Base-by-base conservation (phyloP, 1,140 invertebrate species). In the Penaeus vannamei region DNA sequence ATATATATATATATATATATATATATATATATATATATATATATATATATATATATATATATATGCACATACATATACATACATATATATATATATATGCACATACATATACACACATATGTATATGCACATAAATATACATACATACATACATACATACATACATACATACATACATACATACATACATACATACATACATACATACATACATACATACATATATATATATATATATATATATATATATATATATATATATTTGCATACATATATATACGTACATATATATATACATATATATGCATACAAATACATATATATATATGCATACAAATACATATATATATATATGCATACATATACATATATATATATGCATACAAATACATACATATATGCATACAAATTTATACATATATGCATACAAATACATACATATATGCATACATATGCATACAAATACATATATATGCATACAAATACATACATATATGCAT, bases 381-480 rank as follows among this genome's bases (percentile, higher is more conserved):
- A 23, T 23, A 82, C 61, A 26, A 0, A 80, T 80, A 80, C 4
- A 59, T 26, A 82, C 20, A 81, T 81, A 81, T 42, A 82, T 82
- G n/a, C 23, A 80, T 80, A 80, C 2, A 80, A 1, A 80, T 46
- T 42, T 80, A 80, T 80, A 80, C 42, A 36, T 22, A 80, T 80
- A 80, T 36, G 42, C 42, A 80, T 36, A 80, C 42, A 80, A 42
- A 80, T 80, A 36, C 20, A 80, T 80, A 80, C 20, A 80, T 80
- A 80, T 46, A 80, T 80, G 23, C 42, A 36, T 46, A 17, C 12
- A 53, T 53, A 53, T 17, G 14, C 14, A 53, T 53, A 17, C 14
- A 53, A 0, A 53, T 53, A 14, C 8, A 53, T 53, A 53, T 17
- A 53, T 53, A 53, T 12, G 2, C 14, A 53, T 53, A 17, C 14